Evolutionary conservation across 2,888 invertebrate genomes (phyloP).

Genomic region (Andrena bicolor): DNA sequence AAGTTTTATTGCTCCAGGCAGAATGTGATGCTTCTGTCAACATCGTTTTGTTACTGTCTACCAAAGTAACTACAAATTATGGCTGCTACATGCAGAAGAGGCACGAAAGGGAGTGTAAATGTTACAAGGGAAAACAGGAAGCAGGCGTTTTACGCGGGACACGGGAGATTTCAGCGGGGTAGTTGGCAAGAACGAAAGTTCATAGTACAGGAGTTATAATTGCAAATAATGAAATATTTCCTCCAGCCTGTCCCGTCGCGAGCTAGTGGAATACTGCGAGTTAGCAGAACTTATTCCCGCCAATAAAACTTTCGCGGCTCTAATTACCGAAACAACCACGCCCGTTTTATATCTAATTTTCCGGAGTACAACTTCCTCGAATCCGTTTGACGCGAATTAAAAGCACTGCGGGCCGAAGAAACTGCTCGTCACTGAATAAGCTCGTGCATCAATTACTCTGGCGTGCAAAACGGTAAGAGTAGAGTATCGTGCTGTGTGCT

Average conservation of each 20-base stretch:
- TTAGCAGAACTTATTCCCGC: conserved; percentile 38
- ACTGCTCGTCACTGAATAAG: background rate
- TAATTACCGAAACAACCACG: conserved; percentile 46
- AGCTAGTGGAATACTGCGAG: background rate
- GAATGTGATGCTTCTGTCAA: background rate
- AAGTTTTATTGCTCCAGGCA: background rate
- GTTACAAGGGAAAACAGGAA: conserved; percentile 13
- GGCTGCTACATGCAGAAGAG: background rate
- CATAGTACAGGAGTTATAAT: conserved; percentile 45
- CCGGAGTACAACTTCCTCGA: conserved; percentile 22
- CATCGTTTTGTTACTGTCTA: background rate
- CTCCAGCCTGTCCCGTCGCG: background rate
- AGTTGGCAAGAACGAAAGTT: conserved; percentile 36
- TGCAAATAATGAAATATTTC: conserved; percentile 62
- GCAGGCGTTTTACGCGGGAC: conserved; percentile 28
- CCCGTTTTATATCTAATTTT: conserved; percentile 18
- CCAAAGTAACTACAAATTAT: conserved; percentile 14
- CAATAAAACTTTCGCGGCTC: conserved; percentile 43
- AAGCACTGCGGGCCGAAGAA: background rate
- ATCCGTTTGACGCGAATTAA: conserved; percentile 29
- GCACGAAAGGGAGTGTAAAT: background rate
- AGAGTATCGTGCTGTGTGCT: too few species aligned
- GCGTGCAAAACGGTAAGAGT: too few species aligned
- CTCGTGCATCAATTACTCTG: conserved; percentile 13
- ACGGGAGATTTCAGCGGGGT: conserved; percentile 21